Conservation (phyloP, 2,113 vertebrate genomes). For the Bucco capensis region DNA sequence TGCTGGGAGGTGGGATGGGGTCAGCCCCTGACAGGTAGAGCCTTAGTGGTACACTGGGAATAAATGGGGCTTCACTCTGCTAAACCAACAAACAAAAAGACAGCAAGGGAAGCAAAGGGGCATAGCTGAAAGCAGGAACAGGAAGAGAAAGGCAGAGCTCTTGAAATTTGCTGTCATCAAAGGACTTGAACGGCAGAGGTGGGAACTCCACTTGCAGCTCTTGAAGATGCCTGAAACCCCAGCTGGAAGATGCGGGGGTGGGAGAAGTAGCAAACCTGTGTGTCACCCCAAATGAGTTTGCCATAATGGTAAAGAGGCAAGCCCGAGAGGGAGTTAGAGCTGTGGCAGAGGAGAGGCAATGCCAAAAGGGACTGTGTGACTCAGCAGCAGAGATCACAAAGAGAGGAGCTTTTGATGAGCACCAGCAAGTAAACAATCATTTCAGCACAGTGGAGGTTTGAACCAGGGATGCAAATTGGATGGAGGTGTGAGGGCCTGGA, state of each 20-base stretch:
- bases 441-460: not conserved
- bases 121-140: not conserved
- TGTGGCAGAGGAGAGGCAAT: not conserved
- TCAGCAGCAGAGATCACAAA: constrained; percentile 34
- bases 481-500: not conserved
- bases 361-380: not conserved
- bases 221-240: not conserved
- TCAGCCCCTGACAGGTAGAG: not conserved
- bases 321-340: not conserved
- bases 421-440: not conserved
- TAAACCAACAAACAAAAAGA: not conserved
- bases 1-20: not conserved
- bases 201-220: not conserved
- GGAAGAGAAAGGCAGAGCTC: not conserved
- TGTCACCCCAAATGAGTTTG: not conserved
- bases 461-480: not conserved
- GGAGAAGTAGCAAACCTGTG: not conserved
- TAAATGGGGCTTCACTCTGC: not conserved
- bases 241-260: not conserved
- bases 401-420: not conserved
- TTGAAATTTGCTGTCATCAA: not conserved
- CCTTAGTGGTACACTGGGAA: not conserved
- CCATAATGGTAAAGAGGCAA: not conserved
- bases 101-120: not conserved
- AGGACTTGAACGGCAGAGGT: not conserved